These are phyloP conservation scores for Philonicus albiceps DNA, from an alignment of 2,888 invertebrate species.

Conservation along the genomic window DNA sequence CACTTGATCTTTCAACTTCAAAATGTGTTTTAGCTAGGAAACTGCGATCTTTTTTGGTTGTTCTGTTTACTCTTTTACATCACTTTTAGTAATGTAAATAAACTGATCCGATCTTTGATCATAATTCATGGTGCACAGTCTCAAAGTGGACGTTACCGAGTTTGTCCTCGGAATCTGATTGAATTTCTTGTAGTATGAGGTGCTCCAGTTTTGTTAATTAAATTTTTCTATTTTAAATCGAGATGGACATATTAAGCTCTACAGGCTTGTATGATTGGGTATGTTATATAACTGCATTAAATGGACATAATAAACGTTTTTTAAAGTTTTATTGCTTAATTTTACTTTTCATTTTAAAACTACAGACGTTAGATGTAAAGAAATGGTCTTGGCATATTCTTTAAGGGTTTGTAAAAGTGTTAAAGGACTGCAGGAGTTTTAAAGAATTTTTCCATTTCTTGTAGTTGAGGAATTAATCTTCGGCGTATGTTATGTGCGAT, in stretches of 20 bases:
- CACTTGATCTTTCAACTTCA: neutral
- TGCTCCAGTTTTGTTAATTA: neutral
- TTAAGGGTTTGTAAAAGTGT: too few species aligned
- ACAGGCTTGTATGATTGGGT: slow-evolving; percentile 44
- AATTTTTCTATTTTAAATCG: neutral
- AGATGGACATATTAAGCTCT: slow-evolving; percentile 43
- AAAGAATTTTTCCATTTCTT: too few species aligned
- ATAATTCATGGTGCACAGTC: neutral
- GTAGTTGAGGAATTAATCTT: too few species aligned
- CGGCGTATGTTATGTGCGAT: too few species aligned
- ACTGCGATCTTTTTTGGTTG: neutral
- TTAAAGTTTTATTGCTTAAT: neutral
- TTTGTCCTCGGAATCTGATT: neutral
- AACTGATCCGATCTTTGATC: neutral
- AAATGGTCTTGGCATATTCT: too few species aligned
- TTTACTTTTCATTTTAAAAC: too few species aligned
- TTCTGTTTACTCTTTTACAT: neutral
- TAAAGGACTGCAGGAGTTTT: too few species aligned
- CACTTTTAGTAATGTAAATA: neutral
- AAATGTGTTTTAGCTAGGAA: neutral
- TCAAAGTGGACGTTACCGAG: neutral
- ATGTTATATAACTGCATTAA: slow-evolving; percentile 12
- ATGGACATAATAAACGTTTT: neutral
- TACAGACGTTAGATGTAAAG: too few species aligned
- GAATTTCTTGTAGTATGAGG: neutral